These are phyloP conservation scores for Lindbergichthys nudifrons DNA, from an alignment of 2,797 vertebrate genomes.

Conservation along the genomic window DNA sequence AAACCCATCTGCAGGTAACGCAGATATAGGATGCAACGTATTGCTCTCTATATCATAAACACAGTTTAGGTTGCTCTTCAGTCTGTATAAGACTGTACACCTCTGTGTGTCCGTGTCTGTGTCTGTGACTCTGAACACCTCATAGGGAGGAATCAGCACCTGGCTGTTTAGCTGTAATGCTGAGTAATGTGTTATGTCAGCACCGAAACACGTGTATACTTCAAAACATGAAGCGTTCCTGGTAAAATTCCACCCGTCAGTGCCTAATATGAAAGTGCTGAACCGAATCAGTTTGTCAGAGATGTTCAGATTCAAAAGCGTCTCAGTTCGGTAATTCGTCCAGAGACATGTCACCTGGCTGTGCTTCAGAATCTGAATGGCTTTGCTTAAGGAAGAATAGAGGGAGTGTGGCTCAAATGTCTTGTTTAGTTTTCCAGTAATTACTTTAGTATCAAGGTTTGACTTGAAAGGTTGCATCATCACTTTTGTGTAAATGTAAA, in stretches of 20 bases:
- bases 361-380: constrained; percentile 59
- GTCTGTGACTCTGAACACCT: constrained; percentile 53
- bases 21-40: constrained; percentile 44
- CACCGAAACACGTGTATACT: constrained; percentile 57
- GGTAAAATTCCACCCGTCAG: not conserved
- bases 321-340: constrained; percentile 38
- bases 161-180: constrained; percentile 29
- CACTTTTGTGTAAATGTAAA: constrained; percentile 45
- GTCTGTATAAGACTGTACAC: constrained; percentile 45
- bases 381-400: constrained; percentile 46
- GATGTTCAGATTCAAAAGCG: constrained; percentile 23
- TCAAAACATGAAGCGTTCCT: constrained; percentile 44
- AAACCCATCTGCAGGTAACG: constrained; percentile 6
- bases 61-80: constrained; percentile 60
- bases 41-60: constrained; percentile 54
- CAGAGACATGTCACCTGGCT: constrained; percentile 42
- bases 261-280: constrained; percentile 45
- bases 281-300: constrained; percentile 43
- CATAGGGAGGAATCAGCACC: constrained; percentile 66
- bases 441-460: not conserved
- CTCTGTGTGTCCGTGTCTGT: not conserved
- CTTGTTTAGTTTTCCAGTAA: not conserved
- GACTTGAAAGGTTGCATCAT: not conserved
- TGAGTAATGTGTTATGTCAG: constrained; percentile 56
- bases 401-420: constrained; percentile 24